These are phyloP conservation scores for Ecliptopera silaceata DNA, from an alignment of 2,888 invertebrate species.

Conservation along the genomic window DNA sequence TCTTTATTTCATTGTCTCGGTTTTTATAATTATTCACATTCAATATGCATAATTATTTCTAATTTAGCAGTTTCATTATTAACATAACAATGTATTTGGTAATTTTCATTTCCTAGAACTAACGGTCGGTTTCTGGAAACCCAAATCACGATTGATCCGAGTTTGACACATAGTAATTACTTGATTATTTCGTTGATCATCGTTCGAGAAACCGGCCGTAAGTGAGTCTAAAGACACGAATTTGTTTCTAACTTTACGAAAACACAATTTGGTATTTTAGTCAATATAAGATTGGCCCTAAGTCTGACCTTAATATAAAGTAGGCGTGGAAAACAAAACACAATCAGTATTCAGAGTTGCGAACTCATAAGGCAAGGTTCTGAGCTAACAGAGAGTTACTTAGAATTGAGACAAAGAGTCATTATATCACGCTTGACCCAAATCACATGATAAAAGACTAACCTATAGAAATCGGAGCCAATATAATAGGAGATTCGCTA, in stretches of 20 bases:
- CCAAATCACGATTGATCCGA: too few species aligned
- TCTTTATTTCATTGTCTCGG: too few species aligned
- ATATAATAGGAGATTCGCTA: background rate
- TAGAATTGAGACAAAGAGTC: constrained; percentile 39
- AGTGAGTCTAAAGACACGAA: too few species aligned
- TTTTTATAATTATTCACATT: too few species aligned
- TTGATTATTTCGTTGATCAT: too few species aligned
- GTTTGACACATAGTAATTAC: too few species aligned
- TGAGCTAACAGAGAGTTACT: constrained; percentile 36
- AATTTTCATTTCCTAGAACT: too few species aligned
- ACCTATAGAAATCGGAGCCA: constrained; percentile 8
- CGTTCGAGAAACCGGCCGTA: too few species aligned
- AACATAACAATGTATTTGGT: too few species aligned
- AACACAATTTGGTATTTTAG: background rate
- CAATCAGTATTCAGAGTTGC: constrained; percentile 36
- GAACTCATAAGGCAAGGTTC: constrained; percentile 30
- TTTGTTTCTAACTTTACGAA: background rate
- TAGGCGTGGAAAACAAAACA: constrained; percentile 28
- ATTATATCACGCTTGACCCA: constrained; percentile 38
- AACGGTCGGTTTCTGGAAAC: too few species aligned
- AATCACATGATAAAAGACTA: constrained; percentile 37
- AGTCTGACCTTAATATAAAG: constrained; percentile 33
- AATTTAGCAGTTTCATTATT: too few species aligned
- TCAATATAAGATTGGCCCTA: constrained; percentile 22
- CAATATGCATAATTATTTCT: too few species aligned